Evolutionary conservation across 1,140 invertebrate genomes (phyloP), one percentile per base, ranked within the genome.

Genomic region (Calephelis nemesis): DNA sequence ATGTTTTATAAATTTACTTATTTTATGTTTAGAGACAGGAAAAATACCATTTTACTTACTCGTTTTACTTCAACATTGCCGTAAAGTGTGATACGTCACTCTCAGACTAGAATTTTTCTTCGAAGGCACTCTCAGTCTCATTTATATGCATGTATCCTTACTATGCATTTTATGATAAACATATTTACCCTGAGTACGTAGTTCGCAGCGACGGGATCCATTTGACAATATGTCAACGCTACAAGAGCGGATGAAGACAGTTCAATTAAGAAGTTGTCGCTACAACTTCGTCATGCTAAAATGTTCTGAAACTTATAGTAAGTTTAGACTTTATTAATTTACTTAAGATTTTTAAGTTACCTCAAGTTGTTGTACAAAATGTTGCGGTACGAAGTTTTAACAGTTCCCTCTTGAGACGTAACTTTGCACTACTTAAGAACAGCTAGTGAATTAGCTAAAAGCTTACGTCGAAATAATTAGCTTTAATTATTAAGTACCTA

Each of bases 191-290:
- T 52, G 54, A 58, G 30, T 39, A 12, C 30, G 19, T 12, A 58
- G 19, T 58, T 58, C 9, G 54, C 30, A 12, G 54, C 54, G 54
- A 58, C 15, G 19, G 30, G 30, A 30, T 30, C 9, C 54, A 58
- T 58, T 10, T 58, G 52, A 58, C 52, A 58, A 58, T 30, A 39
- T 58, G 54, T 58, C 54, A 58, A 6, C 54, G 19, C 54, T 58
- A 58, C 19, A 11, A 60, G 15, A 60, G 54, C 11, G 54, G 30
- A 40, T 12, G 54, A 10, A 60, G 54, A 60, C 54, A 60, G 54
- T 40, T 60, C 19, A 60, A 60, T 60, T 60, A 60, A 60, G 54
- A 60, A 60, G 30, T 60, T 60, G 54, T 40, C 30, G 39, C 54
- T 60, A 60, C 30, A 60, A 40, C 54, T 40, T 60, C 30, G 12